phyloP scores from a whole-genome alignment of 2,888 invertebrate species.

The Epirrhoe tristata region DNA sequence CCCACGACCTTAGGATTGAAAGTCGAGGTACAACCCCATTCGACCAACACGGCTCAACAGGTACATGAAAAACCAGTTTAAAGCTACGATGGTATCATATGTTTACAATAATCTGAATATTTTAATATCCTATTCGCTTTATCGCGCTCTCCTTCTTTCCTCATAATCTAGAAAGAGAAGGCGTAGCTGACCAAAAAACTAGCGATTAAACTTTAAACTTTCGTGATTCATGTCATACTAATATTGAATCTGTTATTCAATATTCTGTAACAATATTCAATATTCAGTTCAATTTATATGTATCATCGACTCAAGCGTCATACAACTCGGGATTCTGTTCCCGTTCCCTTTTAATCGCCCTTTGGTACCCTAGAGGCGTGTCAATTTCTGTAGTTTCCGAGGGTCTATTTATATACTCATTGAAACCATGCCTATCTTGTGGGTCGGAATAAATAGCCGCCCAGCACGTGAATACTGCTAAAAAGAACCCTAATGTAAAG shows the following conservation, averaged over 20 bases:
- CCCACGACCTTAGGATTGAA: no score
- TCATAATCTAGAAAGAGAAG: neutral
- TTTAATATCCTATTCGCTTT: neutral
- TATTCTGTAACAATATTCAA: no score
- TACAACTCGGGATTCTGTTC: constrained; percentile 70
- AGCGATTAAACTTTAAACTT: no score
- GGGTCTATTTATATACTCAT: constrained; percentile 48
- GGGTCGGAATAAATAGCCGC: constrained; percentile 52
- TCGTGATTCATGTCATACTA: no score
- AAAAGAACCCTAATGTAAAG: constrained; percentile 66
- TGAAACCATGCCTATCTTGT: constrained; percentile 47
- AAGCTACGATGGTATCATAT: neutral
- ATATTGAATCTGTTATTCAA: no score
- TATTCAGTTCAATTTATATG: no score
- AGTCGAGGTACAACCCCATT: no score
- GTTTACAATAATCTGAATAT: neutral
- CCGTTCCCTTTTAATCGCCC: constrained; percentile 52
- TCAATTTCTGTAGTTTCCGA: constrained; percentile 51
- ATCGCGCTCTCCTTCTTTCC: neutral
- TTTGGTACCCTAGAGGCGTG: constrained; percentile 66
- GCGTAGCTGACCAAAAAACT: no score
- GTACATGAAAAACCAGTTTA: neutral
- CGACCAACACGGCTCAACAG: no score
- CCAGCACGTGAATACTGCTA: constrained; percentile 48
- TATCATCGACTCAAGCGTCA: constrained; percentile 58